A percentile compares a stretch with the other conserved stretches of the same genome.
Conservation (phyloP, 2,113 vertebrate species). For the Loxodonta africana region DNA sequence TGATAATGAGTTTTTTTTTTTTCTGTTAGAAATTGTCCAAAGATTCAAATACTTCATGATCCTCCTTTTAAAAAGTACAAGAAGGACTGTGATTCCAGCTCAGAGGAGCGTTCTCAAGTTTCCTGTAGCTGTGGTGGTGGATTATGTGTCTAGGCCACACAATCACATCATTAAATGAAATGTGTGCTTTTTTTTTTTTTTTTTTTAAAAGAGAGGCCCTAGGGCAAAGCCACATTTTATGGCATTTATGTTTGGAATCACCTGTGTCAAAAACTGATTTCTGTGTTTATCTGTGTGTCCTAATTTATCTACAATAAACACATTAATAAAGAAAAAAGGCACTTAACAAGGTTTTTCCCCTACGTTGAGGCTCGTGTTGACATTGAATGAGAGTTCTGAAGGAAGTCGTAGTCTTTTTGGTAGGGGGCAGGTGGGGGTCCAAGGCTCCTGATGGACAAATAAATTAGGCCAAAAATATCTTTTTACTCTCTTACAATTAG, state of each 20-base stretch:
- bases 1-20: not conserved
- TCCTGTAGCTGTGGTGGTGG: not conserved
- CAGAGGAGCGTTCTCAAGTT: not conserved
- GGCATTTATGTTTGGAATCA: not conserved
- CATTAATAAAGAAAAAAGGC: not conserved
- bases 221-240: not conserved
- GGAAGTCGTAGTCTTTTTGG: not conserved
- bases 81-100: not conserved
- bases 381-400: not conserved
- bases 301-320: slow-evolving; percentile 3
- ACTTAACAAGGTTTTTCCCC: not conserved
- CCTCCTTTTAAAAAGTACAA: not conserved
- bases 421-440: not conserved
- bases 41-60: slow-evolving; percentile 43
- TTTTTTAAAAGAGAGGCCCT: not conserved
- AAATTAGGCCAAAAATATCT: not conserved
- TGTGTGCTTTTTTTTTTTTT: not conserved
- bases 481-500: not conserved
- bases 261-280: not conserved
- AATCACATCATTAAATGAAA: not conserved
- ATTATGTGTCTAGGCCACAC: not conserved
- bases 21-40: slow-evolving; percentile 15
- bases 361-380: not conserved
- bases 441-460: not conserved
- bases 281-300: slow-evolving; percentile 27